Base-by-base conservation (phyloP, 2,797 vertebrate species). In the Onychomys leucogaster region DNA sequence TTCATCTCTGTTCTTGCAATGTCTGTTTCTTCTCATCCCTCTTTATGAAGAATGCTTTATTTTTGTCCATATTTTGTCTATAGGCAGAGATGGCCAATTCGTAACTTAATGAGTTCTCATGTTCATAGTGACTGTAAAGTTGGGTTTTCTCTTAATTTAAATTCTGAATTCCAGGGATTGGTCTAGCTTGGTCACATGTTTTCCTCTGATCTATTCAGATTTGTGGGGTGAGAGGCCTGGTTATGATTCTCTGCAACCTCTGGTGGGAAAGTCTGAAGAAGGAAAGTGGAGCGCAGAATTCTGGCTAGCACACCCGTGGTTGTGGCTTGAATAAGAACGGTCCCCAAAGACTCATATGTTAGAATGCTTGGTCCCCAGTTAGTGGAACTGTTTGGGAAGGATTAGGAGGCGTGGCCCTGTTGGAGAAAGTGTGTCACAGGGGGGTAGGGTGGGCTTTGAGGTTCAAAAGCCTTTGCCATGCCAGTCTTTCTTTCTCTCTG, bases 301-400 rank as follows among this genome's bases (percentile, higher is more conserved):
- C 49, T 29, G 89, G 43, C 11, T 1, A 52, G 37, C 4, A 32
- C 0, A 14, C 2, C 2, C 7, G 46, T 2, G 0, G 49, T 37
- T 34, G 34, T 57, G 78, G 52, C 57, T 81, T 37, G 52, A 57
- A 57, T 37, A 34, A n/a, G 34, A 37, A 13, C 37, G 34, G 19
- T 57, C 34, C 23, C 19, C 78, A 57, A 57, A 37, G 52, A 21
- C 78, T 57, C 78, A 37, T 23, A n/a, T 57, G 11, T 57, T 25
- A 37, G 19, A 37, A 57, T 37, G 78, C 21, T 57, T 81, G 52
- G 19, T n/a, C 52, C 32, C 34, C 19, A 25, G 52, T 25, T 37
- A n/a, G 78, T 81, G 21, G 52, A 57, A 57, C 78, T 81, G 78
- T 57, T 57, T 57, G 49, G 12, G 8, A 57, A 37, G 34, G 52